Evolutionary conservation across 2,888 invertebrate genomes (phyloP).

Genomic region (Tenthredo notha): DNA sequence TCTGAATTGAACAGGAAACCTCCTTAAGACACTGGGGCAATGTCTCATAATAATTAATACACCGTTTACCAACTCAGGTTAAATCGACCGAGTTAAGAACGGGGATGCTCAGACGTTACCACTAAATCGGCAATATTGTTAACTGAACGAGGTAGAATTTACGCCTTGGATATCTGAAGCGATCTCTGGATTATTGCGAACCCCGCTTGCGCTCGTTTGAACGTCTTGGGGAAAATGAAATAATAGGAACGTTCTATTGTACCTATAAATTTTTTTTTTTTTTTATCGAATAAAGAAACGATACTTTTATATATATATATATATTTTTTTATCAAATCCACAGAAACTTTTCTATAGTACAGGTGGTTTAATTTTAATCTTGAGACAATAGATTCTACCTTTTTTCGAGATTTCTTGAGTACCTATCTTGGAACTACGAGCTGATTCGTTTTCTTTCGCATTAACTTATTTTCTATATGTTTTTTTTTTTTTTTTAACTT

Average conservation of each 20-base stretch:
- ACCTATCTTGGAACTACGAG: background rate
- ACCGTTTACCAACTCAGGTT: slow-evolving; percentile 29
- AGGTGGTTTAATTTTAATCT: too few species aligned
- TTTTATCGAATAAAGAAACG: background rate
- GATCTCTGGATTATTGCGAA: background rate
- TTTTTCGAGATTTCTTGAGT: background rate
- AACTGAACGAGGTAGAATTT: slow-evolving; percentile 21
- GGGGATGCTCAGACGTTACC: background rate
- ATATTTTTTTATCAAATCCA: too few species aligned
- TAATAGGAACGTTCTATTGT: background rate
- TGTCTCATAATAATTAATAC: slow-evolving; percentile 39
- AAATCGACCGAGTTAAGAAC: slow-evolving; percentile 23
- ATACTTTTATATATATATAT: background rate
- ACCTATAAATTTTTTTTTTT: background rate
- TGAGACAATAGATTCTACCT: background rate
- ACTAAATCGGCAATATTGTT: slow-evolving; percentile 37
- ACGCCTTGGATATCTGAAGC: background rate
- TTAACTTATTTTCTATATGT: background rate
- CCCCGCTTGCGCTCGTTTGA: too few species aligned
- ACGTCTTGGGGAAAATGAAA: background rate
- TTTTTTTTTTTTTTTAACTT: background rate
- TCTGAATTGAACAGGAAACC: background rate
- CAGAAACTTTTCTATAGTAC: too few species aligned
- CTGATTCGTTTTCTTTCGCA: background rate
- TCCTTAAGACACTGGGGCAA: background rate